Conservation (phyloP, 2,888 invertebrate species). For the Quadroppia sp. region DNA sequence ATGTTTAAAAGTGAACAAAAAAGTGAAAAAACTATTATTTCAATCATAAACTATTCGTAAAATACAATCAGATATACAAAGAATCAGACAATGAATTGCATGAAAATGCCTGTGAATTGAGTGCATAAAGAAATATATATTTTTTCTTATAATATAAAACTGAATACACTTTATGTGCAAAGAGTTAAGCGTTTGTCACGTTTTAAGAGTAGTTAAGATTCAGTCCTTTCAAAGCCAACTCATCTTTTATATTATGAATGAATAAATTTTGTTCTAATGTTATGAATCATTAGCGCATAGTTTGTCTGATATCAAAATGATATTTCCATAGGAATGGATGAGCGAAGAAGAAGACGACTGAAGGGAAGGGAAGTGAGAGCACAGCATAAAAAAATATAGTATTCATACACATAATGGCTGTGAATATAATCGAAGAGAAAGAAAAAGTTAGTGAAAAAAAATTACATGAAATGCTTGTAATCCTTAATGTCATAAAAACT, state of each 20-base stretch:
- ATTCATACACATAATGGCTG: background rate
- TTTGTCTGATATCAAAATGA: background rate
- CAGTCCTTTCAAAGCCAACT: background rate
- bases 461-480: too few relatives aligned
- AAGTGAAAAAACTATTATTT: background rate
- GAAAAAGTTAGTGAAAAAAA: too few relatives aligned
- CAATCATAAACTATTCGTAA: background rate
- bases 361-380: background rate
- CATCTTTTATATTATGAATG: background rate
- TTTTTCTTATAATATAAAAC: too few relatives aligned
- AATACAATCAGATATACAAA: background rate
- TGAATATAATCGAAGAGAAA: background rate
- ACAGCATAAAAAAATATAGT: background rate
- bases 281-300: constrained; percentile 20
- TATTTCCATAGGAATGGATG: too few relatives aligned
- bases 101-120: background rate
- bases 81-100: background rate
- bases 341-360: too few relatives aligned
- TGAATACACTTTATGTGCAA: too few relatives aligned
- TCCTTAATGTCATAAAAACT: too few relatives aligned
- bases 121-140: too few relatives aligned
- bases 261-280: background rate
- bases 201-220: background rate
- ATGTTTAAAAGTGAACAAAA: background rate
- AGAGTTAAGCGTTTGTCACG: background rate